Evolutionary conservation across 2,888 invertebrate genomes (phyloP), one percentile per base, ranked within the genome.

Genomic region (Drosophila cognata): DNA sequence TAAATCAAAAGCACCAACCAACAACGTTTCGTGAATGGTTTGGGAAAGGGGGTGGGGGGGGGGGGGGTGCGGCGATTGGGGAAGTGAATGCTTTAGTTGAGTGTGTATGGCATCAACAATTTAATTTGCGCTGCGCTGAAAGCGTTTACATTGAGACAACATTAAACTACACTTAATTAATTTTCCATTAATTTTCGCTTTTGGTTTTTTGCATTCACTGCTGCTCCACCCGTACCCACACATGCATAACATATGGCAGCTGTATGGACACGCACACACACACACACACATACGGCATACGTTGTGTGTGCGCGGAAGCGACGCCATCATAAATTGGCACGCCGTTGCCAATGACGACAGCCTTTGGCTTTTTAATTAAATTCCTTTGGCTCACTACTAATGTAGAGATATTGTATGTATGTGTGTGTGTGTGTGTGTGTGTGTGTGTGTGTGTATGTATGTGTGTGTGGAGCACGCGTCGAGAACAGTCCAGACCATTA

Each of bases 121-220:
- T 85, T 85, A 85, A 85, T 85, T 85, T 85, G 73, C 77, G 77
- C 52, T 81, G 81, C 83, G 88, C 75, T 85, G 88, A 85, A 88
- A 85, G 84, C 88, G 86, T 85, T 85, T 85, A 81, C 88, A 85
- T 85, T 85, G 84, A 83, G 88, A 85, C 84, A 85, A 85, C 86
- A 85, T 85, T 88, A 85, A 85, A 74, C 81, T 88, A 75, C 84
- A 85, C 84, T 85, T 85, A 88, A 85, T 85, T 88, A 85, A 85
- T 85, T 85, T 85, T 85, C 88, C 88, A 85, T 85, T 88, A 83
- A 85, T 85, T 82, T 88, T 80, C 71, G 66, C 79, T 74, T 81
- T 77, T 70, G 69, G 36, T 71, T 61, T 36, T 69, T 60, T 61
- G 58, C 72, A 59, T 65, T 28, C 62, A 31, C 41, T 25, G 10